phyloP scores from a whole-genome alignment of 1,140 invertebrate genomes.

The Spodoptera litura region DNA sequence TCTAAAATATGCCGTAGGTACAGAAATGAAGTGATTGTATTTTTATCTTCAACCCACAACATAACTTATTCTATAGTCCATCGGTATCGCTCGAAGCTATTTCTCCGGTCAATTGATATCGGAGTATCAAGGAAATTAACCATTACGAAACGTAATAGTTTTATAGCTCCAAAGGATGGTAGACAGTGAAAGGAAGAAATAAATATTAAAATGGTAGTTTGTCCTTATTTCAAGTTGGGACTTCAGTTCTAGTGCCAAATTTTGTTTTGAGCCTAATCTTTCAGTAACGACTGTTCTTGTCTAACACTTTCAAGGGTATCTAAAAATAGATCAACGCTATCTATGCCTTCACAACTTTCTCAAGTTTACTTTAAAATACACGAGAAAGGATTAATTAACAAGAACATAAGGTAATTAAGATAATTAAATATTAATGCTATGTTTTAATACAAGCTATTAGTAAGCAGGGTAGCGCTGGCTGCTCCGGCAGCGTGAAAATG shows the following conservation, averaged over 20 bases:
- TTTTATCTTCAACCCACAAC: background rate
- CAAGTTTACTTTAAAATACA: background rate
- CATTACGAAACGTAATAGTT: constrained; percentile 36
- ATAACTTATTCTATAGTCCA: background rate
- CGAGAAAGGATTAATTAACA: constrained; percentile 2
- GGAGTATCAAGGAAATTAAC: constrained; percentile 41
- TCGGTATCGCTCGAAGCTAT: background rate
- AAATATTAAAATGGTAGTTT: background rate
- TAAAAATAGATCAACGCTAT: too few species aligned
- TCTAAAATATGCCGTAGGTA: background rate
- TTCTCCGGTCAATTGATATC: constrained; percentile 32
- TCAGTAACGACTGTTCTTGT: too few species aligned
- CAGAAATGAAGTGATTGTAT: background rate
- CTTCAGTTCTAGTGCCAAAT: too few species aligned
- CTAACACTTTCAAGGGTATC: too few species aligned
- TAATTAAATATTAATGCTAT: constrained; percentile 28
- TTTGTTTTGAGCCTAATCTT: too few species aligned
- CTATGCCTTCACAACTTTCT: background rate
- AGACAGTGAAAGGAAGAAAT: background rate
- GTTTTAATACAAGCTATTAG: constrained; percentile 36
- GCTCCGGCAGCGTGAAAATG: constrained; percentile 53
- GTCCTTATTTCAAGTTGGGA: background rate
- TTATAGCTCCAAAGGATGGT: constrained; percentile 9
- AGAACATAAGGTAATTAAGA: background rate
- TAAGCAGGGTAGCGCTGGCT: constrained; percentile 4